These are phyloP conservation scores for Cepaea hortensis DNA, from an alignment of 2,888 invertebrate species.

Conservation along the genomic window DNA sequence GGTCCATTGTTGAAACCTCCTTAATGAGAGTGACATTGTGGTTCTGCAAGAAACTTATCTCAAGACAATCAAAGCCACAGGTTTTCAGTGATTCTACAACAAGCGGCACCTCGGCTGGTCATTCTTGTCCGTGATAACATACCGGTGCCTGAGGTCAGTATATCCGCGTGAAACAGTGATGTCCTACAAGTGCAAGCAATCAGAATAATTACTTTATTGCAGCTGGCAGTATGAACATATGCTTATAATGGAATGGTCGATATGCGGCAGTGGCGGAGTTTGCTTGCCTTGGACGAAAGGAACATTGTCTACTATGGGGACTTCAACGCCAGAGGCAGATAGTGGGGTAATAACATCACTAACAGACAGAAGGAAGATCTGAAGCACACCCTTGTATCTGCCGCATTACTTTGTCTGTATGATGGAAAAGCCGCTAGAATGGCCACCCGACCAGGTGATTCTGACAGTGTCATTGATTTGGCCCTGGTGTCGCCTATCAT, in stretches of 20 bases:
- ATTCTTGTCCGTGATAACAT: not conserved
- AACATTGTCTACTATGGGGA: not conserved
- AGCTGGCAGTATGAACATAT: not conserved
- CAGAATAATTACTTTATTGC: not conserved
- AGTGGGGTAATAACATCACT: no score
- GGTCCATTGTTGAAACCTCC: not conserved
- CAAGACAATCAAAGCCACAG: no score
- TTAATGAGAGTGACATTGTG: not conserved
- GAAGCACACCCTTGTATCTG: not conserved
- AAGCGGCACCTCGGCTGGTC: not conserved
- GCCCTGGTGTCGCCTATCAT: not conserved
- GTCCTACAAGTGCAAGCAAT: not conserved
- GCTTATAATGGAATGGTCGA: not conserved
- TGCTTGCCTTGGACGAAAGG: not conserved
- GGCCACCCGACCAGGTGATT: no score
- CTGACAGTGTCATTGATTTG: not conserved
- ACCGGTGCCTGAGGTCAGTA: not conserved
- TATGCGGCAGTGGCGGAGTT: not conserved
- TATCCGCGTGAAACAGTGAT: not conserved
- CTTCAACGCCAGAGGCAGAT: no score
- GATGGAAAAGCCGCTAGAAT: not conserved
- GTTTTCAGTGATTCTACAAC: no score
- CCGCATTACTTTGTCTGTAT: not conserved
- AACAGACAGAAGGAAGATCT: not conserved
- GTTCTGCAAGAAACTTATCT: no score